A percentile compares a stretch with the other conserved stretches of the same genome.
Conservation (phyloP, 2,888 invertebrate species). For the Anthoptus insignis region DNA sequence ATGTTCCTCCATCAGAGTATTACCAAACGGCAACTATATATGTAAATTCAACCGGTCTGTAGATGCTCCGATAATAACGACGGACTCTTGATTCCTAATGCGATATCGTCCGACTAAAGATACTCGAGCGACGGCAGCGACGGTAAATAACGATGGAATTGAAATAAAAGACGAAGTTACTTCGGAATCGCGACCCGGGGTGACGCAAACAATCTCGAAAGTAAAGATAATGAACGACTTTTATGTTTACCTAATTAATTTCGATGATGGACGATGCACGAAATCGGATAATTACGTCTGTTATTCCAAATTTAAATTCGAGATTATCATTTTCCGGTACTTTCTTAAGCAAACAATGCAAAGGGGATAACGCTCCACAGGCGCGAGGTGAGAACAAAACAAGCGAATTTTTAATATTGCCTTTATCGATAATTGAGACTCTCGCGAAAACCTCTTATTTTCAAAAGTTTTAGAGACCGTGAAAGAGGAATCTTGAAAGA, state of each 20-base stretch:
- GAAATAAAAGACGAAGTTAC: slow-evolving; percentile 59
- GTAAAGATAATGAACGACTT: slow-evolving; percentile 63
- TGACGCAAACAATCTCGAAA: slow-evolving; percentile 43
- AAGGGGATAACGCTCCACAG: slow-evolving; percentile 78
- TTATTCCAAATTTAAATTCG: slow-evolving; percentile 82
- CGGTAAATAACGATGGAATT: slow-evolving; percentile 48
- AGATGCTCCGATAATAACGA: slow-evolving; percentile 64
- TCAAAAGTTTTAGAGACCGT: slow-evolving; percentile 84
- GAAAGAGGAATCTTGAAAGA: slow-evolving; percentile 84
- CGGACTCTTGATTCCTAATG: slow-evolving; percentile 49
- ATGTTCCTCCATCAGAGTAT: slow-evolving; percentile 78
- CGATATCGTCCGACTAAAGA: slow-evolving; percentile 52
- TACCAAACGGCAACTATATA: slow-evolving; percentile 73
- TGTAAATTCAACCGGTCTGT: slow-evolving; percentile 72
- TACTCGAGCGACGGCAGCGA: slow-evolving; percentile 47
- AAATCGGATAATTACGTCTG: slow-evolving; percentile 82
- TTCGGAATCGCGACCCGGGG: slow-evolving; percentile 53
- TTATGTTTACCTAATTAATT: slow-evolving; percentile 79
- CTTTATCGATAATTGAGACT: slow-evolving; percentile 87
- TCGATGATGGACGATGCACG: slow-evolving; percentile 78
- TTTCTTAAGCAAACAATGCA: slow-evolving; percentile 82
- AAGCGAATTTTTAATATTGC: slow-evolving; percentile 87
- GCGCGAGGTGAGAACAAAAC: slow-evolving; percentile 84
- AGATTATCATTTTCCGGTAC: slow-evolving; percentile 81
- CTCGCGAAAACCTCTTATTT: slow-evolving; percentile 85